Evolutionary conservation across 1,140 invertebrate species (phyloP), one percentile per base, ranked within the genome.

Genomic region (Heterodera carotae): DNA sequence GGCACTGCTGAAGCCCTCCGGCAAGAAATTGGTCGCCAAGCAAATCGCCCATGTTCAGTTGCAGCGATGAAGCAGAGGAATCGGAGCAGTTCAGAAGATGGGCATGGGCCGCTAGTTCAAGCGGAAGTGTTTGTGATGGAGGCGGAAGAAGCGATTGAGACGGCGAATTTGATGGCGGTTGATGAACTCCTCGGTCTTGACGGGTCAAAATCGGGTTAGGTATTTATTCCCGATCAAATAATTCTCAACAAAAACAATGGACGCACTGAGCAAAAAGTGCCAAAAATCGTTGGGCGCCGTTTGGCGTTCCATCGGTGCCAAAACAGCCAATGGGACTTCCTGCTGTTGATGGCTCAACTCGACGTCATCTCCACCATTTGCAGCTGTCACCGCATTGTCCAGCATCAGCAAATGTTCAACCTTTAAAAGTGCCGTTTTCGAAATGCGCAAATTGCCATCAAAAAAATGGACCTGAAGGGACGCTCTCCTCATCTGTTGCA

Each of bases 201-300:
- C 39, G 39, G 15, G 39, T 10, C 0, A 43, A 43, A n/a, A n/a
- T n/a, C 2, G 7, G 7, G 15, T 43, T 43, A 43, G 39, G 7
- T 10, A 10, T 43, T 43, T 10, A 39, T 39, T 39, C 7, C 39
- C 12, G 2, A 43, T 43, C 39, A 12, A 7, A 39, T 7, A 39
- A 39, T 5, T 12, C 12, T 39, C 36, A 7, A 12, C 36, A 12
- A 39, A 18, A 18, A 3, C 12, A 22, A 56, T 22, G 15, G 48
- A 22, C 62, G n/a, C n/a, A 66, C 62, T 66, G 62, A 66, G 62
- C 62, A 66, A 66, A 34, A 66, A 66, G 62, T 66, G 62, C 62
- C 27, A 34, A 5, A 66, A 66, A 66, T 25, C 22, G 62, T 5
- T 22, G 0, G 48, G 48, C 48, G 48, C 15, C 12, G 48, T 22